These are phyloP conservation scores for Hirtodrosophila confusa DNA, from an alignment of 2,888 invertebrate species.

Conservation along the genomic window DNA sequence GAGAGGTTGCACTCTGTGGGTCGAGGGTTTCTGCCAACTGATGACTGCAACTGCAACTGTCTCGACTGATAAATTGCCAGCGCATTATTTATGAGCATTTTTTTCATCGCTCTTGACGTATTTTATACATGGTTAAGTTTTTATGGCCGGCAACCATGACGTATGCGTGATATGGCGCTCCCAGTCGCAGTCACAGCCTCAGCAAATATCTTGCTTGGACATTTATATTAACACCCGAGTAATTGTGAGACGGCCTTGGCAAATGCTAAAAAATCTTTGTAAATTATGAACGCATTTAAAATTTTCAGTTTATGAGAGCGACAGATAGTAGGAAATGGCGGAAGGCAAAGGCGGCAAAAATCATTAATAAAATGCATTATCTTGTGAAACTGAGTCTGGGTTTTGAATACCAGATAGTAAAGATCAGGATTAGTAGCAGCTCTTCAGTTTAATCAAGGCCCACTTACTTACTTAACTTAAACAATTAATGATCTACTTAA, in stretches of 20 bases:
- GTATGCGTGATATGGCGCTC: constrained; percentile 63
- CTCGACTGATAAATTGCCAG: constrained; percentile 63
- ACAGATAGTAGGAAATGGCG: constrained; percentile 6
- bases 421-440: too few relatives aligned
- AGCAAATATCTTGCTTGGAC: constrained; percentile 20
- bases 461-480: too few relatives aligned
- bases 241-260: constrained; percentile 51
- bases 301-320: constrained; percentile 43
- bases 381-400: constrained; percentile 5
- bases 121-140: constrained; percentile 59
- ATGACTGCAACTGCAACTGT: constrained; percentile 36
- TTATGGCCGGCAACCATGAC: constrained; percentile 66
- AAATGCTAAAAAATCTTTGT: constrained; percentile 7
- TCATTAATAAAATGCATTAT: neutral
- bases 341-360: neutral
- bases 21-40: constrained; percentile 22
- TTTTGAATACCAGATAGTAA: too few relatives aligned
- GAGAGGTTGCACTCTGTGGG: constrained; percentile 8
- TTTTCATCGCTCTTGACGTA: constrained; percentile 20
- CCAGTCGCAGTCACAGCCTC: constrained; percentile 8
- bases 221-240: constrained; percentile 1
- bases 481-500: too few relatives aligned
- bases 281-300: constrained; percentile 48
- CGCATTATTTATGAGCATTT: constrained; percentile 60
- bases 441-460: too few relatives aligned